These are phyloP conservation scores for Lepus townsendii DNA, from an alignment of 2,797 vertebrate genomes.

Conservation along the genomic window DNA sequence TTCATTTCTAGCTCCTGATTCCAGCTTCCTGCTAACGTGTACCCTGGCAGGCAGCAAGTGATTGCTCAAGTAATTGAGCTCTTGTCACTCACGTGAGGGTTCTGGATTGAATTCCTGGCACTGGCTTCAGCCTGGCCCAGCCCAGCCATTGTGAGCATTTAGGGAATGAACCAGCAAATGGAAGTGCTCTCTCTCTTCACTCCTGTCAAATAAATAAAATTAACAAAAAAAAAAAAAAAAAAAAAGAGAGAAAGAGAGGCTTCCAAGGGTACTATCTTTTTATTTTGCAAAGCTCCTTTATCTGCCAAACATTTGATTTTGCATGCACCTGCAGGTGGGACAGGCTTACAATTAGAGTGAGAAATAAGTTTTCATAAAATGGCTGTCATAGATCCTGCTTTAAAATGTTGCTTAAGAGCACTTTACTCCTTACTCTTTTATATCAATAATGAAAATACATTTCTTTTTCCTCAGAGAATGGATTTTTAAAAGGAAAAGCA, in stretches of 20 bases:
- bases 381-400: not conserved
- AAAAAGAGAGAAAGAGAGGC: conserved; percentile 71
- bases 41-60: too few relatives aligned
- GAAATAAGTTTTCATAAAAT: conserved; percentile 43
- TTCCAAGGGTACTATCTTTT: conserved; percentile 74
- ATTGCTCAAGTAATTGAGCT: too few relatives aligned
- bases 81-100: too few relatives aligned
- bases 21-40: too few relatives aligned
- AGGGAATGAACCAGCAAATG: too few relatives aligned
- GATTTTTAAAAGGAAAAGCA: conserved; percentile 30
- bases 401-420: conserved; percentile 30
- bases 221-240: too few relatives aligned
- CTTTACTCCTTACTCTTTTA: conserved; percentile 14
- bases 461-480: not conserved
- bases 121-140: too few relatives aligned
- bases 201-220: too few relatives aligned
- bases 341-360: not conserved
- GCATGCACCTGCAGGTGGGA: conserved; percentile 8
- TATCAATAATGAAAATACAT: not conserved
- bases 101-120: too few relatives aligned
- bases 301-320: conserved; percentile 81
- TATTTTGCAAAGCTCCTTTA: conserved; percentile 76
- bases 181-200: too few relatives aligned
- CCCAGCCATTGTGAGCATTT: too few relatives aligned
- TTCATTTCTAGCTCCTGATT: too few relatives aligned